These are phyloP conservation scores for Glyptemys insculpta DNA, from an alignment of 2,797 vertebrate species.

Conservation along the genomic window DNA sequence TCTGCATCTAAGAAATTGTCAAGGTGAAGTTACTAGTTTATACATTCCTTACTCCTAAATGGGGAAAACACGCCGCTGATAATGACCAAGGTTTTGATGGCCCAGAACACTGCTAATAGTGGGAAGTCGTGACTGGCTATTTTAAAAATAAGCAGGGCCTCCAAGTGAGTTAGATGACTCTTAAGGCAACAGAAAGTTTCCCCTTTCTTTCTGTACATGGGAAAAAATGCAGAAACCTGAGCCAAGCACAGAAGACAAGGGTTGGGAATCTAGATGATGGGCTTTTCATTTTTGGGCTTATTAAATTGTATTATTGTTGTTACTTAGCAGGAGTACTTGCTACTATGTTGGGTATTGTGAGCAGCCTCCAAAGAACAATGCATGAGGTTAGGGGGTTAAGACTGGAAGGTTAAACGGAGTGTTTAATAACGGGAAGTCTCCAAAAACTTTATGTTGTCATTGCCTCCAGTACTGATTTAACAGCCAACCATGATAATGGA, in stretches of 20 bases:
- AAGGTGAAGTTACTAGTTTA: slow-evolving; percentile 38
- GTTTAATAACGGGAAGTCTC: not conserved
- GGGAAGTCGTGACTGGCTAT: not conserved
- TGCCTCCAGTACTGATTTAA: not conserved
- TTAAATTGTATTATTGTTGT: not conserved
- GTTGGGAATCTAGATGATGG: not conserved
- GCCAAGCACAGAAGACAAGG: not conserved
- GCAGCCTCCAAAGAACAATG: not conserved
- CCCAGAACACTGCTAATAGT: not conserved
- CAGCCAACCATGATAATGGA: not conserved
- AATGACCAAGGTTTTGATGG: not conserved
- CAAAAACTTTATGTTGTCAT: not conserved
- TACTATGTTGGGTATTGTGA: not conserved
- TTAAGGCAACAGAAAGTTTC: not conserved
- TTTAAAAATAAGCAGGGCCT: not conserved
- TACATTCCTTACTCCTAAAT: slow-evolving; percentile 1
- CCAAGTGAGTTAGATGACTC: not conserved
- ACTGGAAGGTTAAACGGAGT: not conserved
- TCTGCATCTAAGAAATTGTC: slow-evolving; percentile 90
- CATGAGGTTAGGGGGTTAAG: not conserved
- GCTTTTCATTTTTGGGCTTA: not conserved
- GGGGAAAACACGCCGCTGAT: not conserved
- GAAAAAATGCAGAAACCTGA: not conserved
- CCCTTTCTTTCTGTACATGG: not conserved
- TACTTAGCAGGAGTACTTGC: not conserved